Evolutionary conservation across 1,140 invertebrate species (phyloP), one percentile per base, ranked within the genome.

Genomic region (Trachymyrmex septentrionalis): DNA sequence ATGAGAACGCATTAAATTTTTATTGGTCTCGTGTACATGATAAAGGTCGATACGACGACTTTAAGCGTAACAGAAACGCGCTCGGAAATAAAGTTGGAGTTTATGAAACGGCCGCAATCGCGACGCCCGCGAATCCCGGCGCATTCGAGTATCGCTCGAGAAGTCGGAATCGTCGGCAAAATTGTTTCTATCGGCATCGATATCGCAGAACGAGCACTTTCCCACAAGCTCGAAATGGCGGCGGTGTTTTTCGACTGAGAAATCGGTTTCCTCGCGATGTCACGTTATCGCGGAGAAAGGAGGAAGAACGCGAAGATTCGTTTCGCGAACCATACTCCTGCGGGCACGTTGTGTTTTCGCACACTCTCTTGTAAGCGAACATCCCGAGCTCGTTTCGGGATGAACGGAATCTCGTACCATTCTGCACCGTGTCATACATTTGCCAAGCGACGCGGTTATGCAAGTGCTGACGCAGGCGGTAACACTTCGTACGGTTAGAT

Each of bases 121-220:
- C 50, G 66, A 71, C 50, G 50, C 64, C 64, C 6, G 50, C 21
- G 69, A 48, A 85, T 71, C 72, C 61, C 57, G 64, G 34, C 16
- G 50, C 86, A 57, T 75, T 82, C 59, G 64, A 81, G 59, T 38
- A 50, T 87, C 27, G 73, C 44, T 73, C 21, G 66, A 57, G 57
- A 78, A 69, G 4, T 61, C 24, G 86, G 55, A 53, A 88, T 88
- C 86, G 67, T 16, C 73, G 6, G 55, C 24, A 38, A 73, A 85
- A 69, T 57, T 71, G 73, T 85, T 77, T 21, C 50, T 88, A 73
- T 73, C 86, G 64, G 48, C 38, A 34, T 66, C 85, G 80, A 90
- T 90, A 90, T 86, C 88, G 77, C 48, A 85, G 27, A 90, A 90
- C 72, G 87, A 88, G 71, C 87, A 85, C 71, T 86, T 77, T 69